Conservation (phyloP, 2,797 vertebrate genomes). For the Liparis tanakae region DNA sequence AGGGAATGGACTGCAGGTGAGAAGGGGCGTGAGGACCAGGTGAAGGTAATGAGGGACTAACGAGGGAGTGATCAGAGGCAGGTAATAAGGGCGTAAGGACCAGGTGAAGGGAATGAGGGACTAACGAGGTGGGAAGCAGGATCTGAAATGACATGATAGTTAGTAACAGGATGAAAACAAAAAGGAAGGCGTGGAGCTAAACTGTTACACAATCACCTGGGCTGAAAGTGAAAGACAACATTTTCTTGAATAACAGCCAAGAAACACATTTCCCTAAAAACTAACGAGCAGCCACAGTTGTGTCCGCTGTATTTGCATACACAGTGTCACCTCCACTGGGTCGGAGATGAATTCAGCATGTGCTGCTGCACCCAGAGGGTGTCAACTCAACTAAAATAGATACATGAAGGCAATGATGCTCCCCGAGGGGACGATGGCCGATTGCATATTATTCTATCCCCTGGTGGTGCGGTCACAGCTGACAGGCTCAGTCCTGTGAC, state of each 20-base stretch:
- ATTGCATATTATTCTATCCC: conserved; percentile 4
- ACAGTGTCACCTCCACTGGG: conserved; percentile 22
- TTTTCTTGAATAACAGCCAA: conserved; percentile 12
- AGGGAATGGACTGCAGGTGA: too few relatives aligned
- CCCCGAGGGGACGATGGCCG: conserved; percentile 32
- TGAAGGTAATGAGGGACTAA: too few relatives aligned
- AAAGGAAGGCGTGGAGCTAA: too few relatives aligned
- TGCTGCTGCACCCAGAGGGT: conserved; percentile 15
- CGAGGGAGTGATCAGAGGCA: too few relatives aligned
- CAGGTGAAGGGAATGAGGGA: too few relatives aligned
- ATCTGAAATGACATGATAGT: too few relatives aligned
- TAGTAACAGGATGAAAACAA: too few relatives aligned
- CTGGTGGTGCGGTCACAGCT: neutral
- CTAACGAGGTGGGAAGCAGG: too few relatives aligned
- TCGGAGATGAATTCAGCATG: conserved; percentile 33
- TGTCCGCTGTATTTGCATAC: conserved; percentile 26
- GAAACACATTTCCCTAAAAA: conserved; percentile 8
- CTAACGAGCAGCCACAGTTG: conserved; percentile 1
- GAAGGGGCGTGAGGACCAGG: too few relatives aligned
- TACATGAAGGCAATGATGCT: conserved; percentile 18
- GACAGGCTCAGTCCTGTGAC: neutral
- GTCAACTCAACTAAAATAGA: conserved; percentile 47
- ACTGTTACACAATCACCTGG: too few relatives aligned
- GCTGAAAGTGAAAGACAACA: neutral
- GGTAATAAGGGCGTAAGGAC: too few relatives aligned